Percentiles rank a stretch among this genome's conserved stretches.
These are phyloP conservation scores for Stratiolaelaps scimitus DNA, from an alignment of 1,140 invertebrate genomes.

Conservation along the genomic window DNA sequence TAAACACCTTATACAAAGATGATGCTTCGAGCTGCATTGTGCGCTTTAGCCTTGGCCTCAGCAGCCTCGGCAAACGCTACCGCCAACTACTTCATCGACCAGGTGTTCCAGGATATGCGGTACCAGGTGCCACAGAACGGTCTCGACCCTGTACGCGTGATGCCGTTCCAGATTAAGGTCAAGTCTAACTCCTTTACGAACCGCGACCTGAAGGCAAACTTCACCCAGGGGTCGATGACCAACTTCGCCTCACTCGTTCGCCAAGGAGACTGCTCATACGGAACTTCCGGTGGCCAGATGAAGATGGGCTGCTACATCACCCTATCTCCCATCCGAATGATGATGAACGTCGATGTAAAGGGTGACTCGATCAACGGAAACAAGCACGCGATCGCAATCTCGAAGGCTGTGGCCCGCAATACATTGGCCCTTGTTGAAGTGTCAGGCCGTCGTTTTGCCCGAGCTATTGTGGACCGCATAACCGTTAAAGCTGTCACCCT, in stretches of 20 bases:
- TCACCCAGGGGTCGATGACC: background rate
- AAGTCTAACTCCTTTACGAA: background rate
- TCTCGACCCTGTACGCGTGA: too few species aligned
- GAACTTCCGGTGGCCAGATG: background rate
- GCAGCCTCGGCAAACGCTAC: too few species aligned
- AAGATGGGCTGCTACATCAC: constrained; percentile 23
- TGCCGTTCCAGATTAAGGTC: too few species aligned
- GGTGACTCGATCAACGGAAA: background rate
- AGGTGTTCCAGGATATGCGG: too few species aligned
- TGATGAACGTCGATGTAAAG: background rate
- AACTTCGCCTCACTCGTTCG: background rate
- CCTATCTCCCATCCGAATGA: background rate
- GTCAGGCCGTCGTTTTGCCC: background rate
- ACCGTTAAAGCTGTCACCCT: background rate
- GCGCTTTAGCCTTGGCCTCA: too few species aligned
- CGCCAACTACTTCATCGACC: too few species aligned
- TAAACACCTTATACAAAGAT: too few species aligned
- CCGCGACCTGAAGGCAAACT: background rate
- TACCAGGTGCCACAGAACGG: too few species aligned
- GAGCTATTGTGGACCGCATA: background rate
- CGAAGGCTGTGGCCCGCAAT: background rate
- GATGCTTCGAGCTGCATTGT: too few species aligned
- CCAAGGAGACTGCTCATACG: background rate
- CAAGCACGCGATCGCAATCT: background rate
- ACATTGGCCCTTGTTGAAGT: background rate